Percentiles rank a stretch among this genome's conserved stretches.
Evolutionary conservation across 2,888 invertebrate species (phyloP).

Genomic region (Teleiodes luculella): DNA sequence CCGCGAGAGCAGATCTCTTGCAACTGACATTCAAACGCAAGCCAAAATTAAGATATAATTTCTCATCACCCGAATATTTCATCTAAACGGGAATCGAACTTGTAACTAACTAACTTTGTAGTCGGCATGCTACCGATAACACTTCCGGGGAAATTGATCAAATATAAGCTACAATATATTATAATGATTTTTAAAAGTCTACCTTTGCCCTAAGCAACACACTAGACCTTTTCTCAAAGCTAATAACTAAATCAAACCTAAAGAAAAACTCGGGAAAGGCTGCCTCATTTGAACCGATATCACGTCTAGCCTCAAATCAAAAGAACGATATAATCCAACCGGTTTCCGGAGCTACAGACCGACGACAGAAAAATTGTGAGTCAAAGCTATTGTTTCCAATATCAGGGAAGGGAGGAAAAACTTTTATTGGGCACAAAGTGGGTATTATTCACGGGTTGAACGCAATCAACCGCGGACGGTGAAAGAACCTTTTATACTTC

Average conservation of each 20-base stretch:
- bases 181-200: not conserved
- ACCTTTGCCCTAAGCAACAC: not conserved
- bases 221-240: constrained; percentile 24
- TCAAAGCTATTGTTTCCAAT: constrained; percentile 76
- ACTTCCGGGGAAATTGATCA: no score
- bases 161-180: no score
- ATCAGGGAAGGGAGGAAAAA: constrained; percentile 60
- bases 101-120: no score
- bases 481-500: constrained; percentile 28
- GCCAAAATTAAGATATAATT: no score
- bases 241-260: constrained; percentile 31
- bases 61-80: no score
- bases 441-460: constrained; percentile 70
- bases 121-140: no score
- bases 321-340: constrained; percentile 63
- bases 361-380: constrained; percentile 65
- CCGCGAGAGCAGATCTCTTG: no score
- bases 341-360: constrained; percentile 46
- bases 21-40: no score
- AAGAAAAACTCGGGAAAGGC: constrained; percentile 30
- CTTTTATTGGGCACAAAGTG: constrained; percentile 76
- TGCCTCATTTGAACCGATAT: constrained; percentile 60
- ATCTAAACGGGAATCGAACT: no score
- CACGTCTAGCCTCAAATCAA: constrained; percentile 70
- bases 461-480: constrained; percentile 62